Base-by-base conservation (phyloP, 2,888 invertebrate species). In the Punctoribates punctum region DNA sequence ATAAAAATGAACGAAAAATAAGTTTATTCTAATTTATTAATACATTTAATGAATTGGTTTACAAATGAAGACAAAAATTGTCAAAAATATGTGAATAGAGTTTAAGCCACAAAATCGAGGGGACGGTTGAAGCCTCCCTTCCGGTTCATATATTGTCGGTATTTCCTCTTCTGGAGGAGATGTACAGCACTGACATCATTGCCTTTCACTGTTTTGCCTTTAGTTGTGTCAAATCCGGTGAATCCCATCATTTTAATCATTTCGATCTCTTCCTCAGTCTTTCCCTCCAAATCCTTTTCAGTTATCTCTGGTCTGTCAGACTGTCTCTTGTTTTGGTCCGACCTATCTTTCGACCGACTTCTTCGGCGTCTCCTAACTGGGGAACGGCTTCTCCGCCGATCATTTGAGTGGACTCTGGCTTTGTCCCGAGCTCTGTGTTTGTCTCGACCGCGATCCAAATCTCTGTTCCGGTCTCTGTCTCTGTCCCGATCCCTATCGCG, bases 111-210 rank as follows among this genome's bases (percentile, higher is more conserved):
- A 86, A 96, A 96, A 85, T 99, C 98, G 79, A 99, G 86, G 57
- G 98, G 98, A 83, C 98, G 88, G 85, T 99, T 99, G 85, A 99
- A 99, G 75, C 98, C 99, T 79, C 99, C 99, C 85, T 96, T 95
- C 79, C 99, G 88, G 85, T 99, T 99, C 99, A 99, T 99, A 84
- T 99, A 99, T 86, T 99, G 98, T 81, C 97, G 78, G 73, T 81
- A 81, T 86, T 96, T 94, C 81, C 98, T 87, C 86, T 97, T 96
- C 78, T 96, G 88, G 79, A 96, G 94, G 77, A 97, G 94, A 84
- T 97, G 96, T 79, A 96, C 96, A 38, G 91, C 92, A n/a, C 95
- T 96, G 75, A 90, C 90, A 81, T 96, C 93, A 83, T 98, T 98
- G 42, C 94, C 95, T 0, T 91, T 90, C 0, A 98, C 96, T 86